Evolutionary conservation across 1,140 invertebrate species (phyloP).

Genomic region (Drosophila bifasciata): DNA sequence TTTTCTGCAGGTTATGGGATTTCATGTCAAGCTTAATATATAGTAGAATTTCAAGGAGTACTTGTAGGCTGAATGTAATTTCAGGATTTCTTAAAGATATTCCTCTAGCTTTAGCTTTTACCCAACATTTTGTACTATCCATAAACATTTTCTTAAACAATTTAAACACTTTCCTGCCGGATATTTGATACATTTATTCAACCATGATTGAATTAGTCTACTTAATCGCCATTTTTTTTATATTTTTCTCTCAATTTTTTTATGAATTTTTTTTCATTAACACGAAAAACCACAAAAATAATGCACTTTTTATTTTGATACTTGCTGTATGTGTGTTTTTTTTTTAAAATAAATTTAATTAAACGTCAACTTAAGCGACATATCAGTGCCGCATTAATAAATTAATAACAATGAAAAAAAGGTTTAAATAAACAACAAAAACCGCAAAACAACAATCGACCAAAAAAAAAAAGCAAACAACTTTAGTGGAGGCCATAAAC

Average conservation of each 20-base stretch:
- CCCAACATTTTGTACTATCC: background rate
- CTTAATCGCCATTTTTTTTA: slow-evolving; percentile 45
- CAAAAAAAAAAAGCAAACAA: slow-evolving; percentile 38
- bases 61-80: too few species aligned
- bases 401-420: slow-evolving; percentile 60
- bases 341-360: slow-evolving; percentile 74
- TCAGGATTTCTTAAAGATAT: too few species aligned
- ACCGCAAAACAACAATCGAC: slow-evolving; percentile 24
- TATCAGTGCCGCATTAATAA: slow-evolving; percentile 76
- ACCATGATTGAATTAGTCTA: slow-evolving; percentile 48
- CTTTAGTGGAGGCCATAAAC: slow-evolving; percentile 56
- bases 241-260: slow-evolving; percentile 17
- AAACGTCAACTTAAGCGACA: slow-evolving; percentile 74
- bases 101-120: background rate
- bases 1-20: slow-evolving; percentile 11
- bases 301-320: slow-evolving; percentile 43
- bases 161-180: too few species aligned
- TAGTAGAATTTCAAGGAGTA: too few species aligned
- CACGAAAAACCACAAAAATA: slow-evolving; percentile 47
- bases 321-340: slow-evolving; percentile 20
- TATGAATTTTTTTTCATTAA: slow-evolving; percentile 50
- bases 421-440: slow-evolving; percentile 59
- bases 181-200: slow-evolving; percentile 12
- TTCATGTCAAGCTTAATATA: background rate
- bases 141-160: too few species aligned